Percentiles rank a stretch among this genome's conserved stretches.
These are phyloP conservation scores for Noctua janthina DNA, from an alignment of 2,888 invertebrate genomes.

Conservation along the genomic window DNA sequence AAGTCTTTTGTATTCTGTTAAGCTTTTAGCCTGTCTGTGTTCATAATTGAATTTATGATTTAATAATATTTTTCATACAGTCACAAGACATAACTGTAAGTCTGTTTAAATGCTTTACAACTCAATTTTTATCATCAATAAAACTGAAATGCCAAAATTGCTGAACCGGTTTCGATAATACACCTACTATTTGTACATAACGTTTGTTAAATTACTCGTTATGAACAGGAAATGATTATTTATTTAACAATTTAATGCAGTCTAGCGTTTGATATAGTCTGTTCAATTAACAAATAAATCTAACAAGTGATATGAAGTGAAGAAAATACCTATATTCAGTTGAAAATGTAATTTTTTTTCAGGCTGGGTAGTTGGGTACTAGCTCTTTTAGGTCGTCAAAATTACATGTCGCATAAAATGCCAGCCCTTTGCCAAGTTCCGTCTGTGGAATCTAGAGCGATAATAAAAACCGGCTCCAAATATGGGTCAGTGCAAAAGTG, in stretches of 20 bases:
- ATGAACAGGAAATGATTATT: slow-evolving; percentile 18
- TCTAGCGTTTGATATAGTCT: background rate
- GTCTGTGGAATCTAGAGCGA: background rate
- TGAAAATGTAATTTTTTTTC: background rate
- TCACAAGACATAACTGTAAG: background rate
- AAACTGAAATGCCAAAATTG: slow-evolving; percentile 19
- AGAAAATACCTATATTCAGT: background rate
- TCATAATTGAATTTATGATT: background rate
- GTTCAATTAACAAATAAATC: background rate
- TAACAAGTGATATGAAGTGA: background rate
- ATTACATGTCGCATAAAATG: background rate
- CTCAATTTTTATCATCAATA: background rate
- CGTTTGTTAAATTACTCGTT: slow-evolving; percentile 3
- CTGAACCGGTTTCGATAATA: background rate
- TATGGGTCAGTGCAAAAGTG: background rate
- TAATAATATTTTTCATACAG: background rate
- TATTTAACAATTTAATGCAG: slow-evolving; percentile 6
- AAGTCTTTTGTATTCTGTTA: background rate
- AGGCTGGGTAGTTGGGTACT: background rate
- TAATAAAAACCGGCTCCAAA: background rate
- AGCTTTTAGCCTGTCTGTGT: background rate
- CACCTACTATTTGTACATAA: slow-evolving; percentile 15
- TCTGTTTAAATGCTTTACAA: background rate
- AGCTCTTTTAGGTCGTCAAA: background rate
- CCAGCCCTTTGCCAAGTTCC: background rate